Conservation (phyloP, 1,140 invertebrate species). For the Dryas iulia region DNA sequence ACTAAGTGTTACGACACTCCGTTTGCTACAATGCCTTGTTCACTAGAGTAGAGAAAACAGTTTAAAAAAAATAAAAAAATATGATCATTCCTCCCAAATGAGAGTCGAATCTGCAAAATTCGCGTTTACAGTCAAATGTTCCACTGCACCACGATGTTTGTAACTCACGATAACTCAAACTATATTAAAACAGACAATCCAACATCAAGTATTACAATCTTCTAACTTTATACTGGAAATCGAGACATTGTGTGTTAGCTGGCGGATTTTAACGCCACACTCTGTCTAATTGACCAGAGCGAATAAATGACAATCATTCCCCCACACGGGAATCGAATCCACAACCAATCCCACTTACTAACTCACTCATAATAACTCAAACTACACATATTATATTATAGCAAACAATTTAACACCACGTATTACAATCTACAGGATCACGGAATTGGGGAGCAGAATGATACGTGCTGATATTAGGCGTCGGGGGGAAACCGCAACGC, state of each 20-base stretch:
- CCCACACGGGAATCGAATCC: too few relatives aligned
- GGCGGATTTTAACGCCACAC: too few relatives aligned
- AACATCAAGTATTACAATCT: neutral
- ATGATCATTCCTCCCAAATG: neutral
- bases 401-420: neutral
- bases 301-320: too few relatives aligned
- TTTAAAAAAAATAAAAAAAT: too few relatives aligned
- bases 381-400: too few relatives aligned
- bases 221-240: too few relatives aligned
- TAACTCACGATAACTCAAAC: neutral
- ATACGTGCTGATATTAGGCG: conserved; percentile 42
- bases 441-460: conserved; percentile 2
- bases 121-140: neutral
- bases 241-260: too few relatives aligned
- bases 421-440: neutral
- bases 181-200: neutral
- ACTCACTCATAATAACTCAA: neutral
- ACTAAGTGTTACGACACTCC: too few relatives aligned
- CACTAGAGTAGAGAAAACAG: too few relatives aligned
- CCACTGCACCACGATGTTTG: neutral
- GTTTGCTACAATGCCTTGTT: too few relatives aligned
- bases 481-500: conserved; percentile 29
- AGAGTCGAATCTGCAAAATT: neutral
- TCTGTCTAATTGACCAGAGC: too few relatives aligned
- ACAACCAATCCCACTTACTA: too few relatives aligned